phyloP scores from a whole-genome alignment of 2,888 invertebrate genomes.

The Hirtodrosophila confusa region DNA sequence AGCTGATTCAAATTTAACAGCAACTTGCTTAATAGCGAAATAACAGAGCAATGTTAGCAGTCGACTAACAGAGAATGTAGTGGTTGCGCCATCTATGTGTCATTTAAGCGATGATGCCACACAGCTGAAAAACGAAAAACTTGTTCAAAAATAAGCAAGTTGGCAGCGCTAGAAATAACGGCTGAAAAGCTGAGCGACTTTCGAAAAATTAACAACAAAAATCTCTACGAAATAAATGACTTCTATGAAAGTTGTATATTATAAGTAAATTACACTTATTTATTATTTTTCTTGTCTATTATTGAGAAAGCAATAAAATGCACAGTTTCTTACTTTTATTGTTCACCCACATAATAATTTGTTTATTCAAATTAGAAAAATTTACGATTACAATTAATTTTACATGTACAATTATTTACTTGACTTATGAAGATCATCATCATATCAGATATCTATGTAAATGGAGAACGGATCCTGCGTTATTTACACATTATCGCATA shows the following conservation, averaged over 20 bases:
- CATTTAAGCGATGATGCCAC: constrained; percentile 7
- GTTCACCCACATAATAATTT: constrained; percentile 78
- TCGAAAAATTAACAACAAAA: too few relatives aligned
- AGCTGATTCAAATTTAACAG: not conserved
- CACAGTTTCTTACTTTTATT: constrained; percentile 47
- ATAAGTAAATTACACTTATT: too few relatives aligned
- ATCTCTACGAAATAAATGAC: not conserved
- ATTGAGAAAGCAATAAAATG: not conserved
- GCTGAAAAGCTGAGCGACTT: not conserved
- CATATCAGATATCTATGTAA: constrained; percentile 55
- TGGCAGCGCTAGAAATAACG: not conserved
- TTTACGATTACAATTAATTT: constrained; percentile 70
- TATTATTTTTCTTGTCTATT: too few relatives aligned
- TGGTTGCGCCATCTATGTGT: constrained; percentile 34
- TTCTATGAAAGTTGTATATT: not conserved
- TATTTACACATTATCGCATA: constrained; percentile 42
- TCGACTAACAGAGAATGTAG: too few relatives aligned
- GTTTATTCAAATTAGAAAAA: constrained; percentile 79
- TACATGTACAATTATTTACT: constrained; percentile 72
- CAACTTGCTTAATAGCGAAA: not conserved
- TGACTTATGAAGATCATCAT: constrained; percentile 72
- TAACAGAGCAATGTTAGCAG: too few relatives aligned
- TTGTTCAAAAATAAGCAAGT: not conserved
- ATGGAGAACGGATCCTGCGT: constrained; percentile 52
- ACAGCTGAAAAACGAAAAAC: not conserved